Conservation (phyloP, 64 coral and sea anemone species). For the Pocillopora verrucosa region DNA sequence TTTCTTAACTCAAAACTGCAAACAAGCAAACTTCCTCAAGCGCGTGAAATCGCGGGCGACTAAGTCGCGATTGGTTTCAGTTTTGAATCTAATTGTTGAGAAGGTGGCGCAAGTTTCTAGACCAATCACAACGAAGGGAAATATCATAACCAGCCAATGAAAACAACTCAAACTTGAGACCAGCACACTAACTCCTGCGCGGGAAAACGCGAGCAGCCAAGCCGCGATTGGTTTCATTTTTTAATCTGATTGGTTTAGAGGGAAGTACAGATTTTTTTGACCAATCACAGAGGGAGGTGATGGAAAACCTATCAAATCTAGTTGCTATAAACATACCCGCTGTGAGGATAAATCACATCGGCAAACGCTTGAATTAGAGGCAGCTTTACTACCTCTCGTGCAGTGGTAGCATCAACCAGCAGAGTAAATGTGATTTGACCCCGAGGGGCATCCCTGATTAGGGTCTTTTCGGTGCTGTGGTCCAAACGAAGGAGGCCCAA, state of each 20-base stretch:
- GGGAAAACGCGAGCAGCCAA: neutral
- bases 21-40: neutral
- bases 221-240: too few relatives aligned
- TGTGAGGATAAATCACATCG: conserved; percentile 48
- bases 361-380: conserved; percentile 77
- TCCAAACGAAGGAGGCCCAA: conserved; percentile 74
- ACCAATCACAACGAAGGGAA: too few relatives aligned
- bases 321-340: conserved; percentile 32
- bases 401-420: conserved; percentile 59
- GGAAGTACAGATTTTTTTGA: too few relatives aligned
- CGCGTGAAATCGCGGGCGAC: too few relatives aligned
- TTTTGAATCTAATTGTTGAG: too few relatives aligned
- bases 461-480: conserved; percentile 48
- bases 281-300: too few relatives aligned
- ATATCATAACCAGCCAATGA: too few relatives aligned
- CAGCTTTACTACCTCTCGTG: conserved; percentile 44
- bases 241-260: too few relatives aligned
- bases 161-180: too few relatives aligned
- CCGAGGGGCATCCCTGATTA: conserved; percentile 40
- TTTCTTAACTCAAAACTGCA: neutral
- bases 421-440: conserved; percentile 75
- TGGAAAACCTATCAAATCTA: neutral
- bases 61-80: too few relatives aligned
- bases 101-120: too few relatives aligned
- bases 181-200: too few relatives aligned